A percentile compares a stretch with the other conserved stretches of the same genome.
Conservation (phyloP, 2,888 invertebrate genomes). For the Cephus pulcher region DNA sequence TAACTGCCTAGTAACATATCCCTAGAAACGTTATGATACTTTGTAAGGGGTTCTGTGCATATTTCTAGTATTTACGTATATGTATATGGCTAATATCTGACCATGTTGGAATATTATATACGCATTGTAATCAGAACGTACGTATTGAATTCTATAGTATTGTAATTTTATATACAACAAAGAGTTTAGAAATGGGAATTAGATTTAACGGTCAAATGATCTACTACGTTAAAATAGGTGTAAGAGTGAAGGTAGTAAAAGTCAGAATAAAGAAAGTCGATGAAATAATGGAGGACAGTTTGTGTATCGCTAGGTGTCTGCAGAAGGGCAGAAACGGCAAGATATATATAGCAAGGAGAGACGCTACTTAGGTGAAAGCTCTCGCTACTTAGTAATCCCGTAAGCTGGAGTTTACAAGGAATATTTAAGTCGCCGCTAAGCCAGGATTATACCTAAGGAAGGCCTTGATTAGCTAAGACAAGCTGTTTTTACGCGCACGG, state of each 20-base stretch:
- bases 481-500: conserved; percentile 44
- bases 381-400: conserved; percentile 61
- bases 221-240: neutral
- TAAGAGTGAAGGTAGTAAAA: neutral
- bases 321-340: neutral
- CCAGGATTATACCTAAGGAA: conserved; percentile 60
- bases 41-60: neutral
- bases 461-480: conserved; percentile 62
- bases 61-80: neutral
- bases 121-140: neutral
- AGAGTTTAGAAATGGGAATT: neutral
- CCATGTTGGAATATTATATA: neutral
- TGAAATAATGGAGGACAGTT: neutral
- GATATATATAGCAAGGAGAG: neutral
- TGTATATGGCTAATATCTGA: neutral
- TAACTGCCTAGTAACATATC: neutral
- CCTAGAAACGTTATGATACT: neutral
- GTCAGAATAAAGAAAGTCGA: neutral
- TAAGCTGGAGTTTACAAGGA: conserved; percentile 64
- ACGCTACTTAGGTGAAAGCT: conserved; percentile 23
- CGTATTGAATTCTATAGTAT: neutral
- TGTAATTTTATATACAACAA: neutral
- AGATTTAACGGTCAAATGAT: neutral
- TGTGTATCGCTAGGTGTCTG: conserved; percentile 20
- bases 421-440: conserved; percentile 65